Evolutionary conservation across 2,797 vertebrate genomes (phyloP).

Genomic region (Acanthiza pusilla): DNA sequence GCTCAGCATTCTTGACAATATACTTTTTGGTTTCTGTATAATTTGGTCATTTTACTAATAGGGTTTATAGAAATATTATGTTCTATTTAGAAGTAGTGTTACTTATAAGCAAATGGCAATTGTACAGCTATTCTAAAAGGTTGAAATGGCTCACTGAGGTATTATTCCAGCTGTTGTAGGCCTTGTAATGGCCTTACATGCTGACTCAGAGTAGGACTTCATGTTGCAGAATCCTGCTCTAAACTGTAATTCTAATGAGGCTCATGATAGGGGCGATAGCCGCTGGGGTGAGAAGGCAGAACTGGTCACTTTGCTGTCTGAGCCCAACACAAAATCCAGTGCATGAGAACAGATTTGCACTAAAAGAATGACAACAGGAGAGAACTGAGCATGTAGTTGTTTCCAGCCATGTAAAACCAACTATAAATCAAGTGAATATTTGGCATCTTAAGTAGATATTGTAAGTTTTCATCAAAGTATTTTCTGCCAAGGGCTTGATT

Average conservation of each 20-base stretch:
- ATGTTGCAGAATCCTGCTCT: slow-evolving; percentile 30
- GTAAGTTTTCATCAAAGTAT: background rate
- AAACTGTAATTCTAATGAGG: background rate
- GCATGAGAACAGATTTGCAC: background rate
- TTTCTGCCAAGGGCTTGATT: background rate
- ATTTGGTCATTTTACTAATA: slow-evolving; percentile 48
- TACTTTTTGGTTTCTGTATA: slow-evolving; percentile 10
- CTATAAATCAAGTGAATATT: background rate
- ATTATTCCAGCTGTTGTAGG: slow-evolving; percentile 63
- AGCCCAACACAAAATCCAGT: background rate
- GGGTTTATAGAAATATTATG: slow-evolving; percentile 50
- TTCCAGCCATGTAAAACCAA: background rate
- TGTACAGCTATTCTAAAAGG: slow-evolving; percentile 34
- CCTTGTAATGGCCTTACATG: slow-evolving; percentile 41
- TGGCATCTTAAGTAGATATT: background rate
- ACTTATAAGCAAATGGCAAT: slow-evolving; percentile 55
- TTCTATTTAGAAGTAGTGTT: slow-evolving; percentile 52
- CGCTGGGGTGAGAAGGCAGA: background rate
- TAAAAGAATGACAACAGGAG: background rate
- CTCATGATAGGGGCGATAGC: background rate
- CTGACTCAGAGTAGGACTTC: slow-evolving; percentile 42
- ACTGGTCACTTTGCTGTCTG: background rate
- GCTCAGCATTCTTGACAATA: background rate
- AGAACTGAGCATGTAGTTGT: background rate
- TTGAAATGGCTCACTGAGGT: slow-evolving; percentile 54